Evolutionary conservation across 2,113 vertebrate species (phyloP), one percentile per base, ranked within the genome.

Genomic region (Nibea albiflora): DNA sequence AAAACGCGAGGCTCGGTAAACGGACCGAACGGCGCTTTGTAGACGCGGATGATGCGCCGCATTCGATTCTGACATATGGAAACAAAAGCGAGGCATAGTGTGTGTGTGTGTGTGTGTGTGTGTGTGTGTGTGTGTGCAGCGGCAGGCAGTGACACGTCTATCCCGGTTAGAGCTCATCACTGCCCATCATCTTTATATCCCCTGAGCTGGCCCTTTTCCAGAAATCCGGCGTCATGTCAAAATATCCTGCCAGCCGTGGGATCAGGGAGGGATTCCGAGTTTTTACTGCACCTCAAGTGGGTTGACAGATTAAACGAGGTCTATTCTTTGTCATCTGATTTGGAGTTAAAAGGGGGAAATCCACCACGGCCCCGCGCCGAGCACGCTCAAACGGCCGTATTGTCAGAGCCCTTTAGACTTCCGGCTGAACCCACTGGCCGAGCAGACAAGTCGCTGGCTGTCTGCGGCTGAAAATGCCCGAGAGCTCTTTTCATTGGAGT

Each of bases 181-280:
- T 81, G 83, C 68, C 85, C 78, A 87, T 93, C 92, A 92, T 76
- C 67, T 89, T 86, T 88, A 78, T 56, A 85, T 84, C 60, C 81
- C 72, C 75, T 6, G 67, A 84, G 68, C 53, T 91, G 86, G 88
- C 84, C 89, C n/a, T n/a, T 93, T 92, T 92, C 92, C 77, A 87
- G 24, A 92, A 88, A 92, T 90, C 83, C 67, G 44, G 47, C 87
- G 85, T 83, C 87, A 89, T 82, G 91, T 90, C 80, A 86, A 85
- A 90, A 82, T 84, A 84, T 86, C 83, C 87, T 82, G 83, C 73
- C 70, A 69, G 81, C 74, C 44, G 53, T 78, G 83, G 83, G 84
- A 90, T 90, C 84, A 85, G 81, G 78, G 31, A 64, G 80, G 75
- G 88, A 88, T 80, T 92, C 82, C 79, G 42, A 49, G 42, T 81